A percentile compares a stretch with the other conserved stretches of the same genome.
Evolutionary conservation across 2,113 vertebrate genomes (phyloP).

Genomic region (Indicator maculatus): DNA sequence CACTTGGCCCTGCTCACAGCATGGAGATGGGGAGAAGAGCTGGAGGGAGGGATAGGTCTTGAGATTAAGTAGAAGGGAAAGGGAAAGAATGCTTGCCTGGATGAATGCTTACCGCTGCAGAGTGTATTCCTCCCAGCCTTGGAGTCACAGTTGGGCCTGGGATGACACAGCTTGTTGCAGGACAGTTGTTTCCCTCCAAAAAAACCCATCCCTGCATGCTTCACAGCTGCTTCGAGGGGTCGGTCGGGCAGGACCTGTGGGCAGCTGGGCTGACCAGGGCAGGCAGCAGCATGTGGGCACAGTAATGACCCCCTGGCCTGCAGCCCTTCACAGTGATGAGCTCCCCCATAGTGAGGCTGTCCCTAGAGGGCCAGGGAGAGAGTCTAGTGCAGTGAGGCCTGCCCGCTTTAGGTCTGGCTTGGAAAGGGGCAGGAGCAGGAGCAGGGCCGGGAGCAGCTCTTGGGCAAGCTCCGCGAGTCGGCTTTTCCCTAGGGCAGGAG

Average conservation of each 20-base stretch:
- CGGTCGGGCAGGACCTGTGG: fast-evolving
- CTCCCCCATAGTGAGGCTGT: not conserved
- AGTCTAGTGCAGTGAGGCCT: fast-evolving
- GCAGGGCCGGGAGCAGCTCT: not conserved
- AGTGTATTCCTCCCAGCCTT: not conserved
- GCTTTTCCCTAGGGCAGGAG: not conserved
- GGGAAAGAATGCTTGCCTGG: not conserved
- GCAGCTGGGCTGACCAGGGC: not conserved
- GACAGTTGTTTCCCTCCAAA: not conserved
- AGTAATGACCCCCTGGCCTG: fast-evolving
- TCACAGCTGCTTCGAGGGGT: fast-evolving
- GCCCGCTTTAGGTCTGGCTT: not conserved
- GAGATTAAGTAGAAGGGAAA: not conserved
- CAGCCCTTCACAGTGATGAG: fast-evolving
- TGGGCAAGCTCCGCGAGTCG: fast-evolving
- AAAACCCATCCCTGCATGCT: not conserved
- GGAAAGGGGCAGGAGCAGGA: not conserved
- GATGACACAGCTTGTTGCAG: not conserved
- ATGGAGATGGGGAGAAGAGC: not conserved
- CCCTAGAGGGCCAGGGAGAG: not conserved
- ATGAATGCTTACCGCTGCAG: not conserved
- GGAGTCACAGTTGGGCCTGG: not conserved
- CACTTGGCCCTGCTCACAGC: not conserved
- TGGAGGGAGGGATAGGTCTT: not conserved
- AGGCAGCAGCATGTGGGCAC: not conserved